Conservation (phyloP, 2,888 invertebrate genomes). For the Apoderus coryli region DNA sequence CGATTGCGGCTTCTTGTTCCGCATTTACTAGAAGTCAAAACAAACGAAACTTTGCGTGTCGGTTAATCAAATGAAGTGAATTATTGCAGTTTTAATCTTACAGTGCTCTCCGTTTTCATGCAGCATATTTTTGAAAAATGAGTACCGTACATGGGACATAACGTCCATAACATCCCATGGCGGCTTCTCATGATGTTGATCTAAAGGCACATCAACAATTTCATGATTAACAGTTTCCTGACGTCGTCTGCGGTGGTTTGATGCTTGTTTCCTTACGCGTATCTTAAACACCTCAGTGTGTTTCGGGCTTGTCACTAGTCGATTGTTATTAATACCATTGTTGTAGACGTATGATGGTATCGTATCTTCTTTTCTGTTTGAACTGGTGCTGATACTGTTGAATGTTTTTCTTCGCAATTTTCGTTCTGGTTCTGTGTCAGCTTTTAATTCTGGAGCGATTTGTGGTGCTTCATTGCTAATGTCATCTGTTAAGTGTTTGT, state of each 20-base stretch:
- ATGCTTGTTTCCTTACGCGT: conserved; percentile 19
- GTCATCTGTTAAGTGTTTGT: conserved; percentile 12
- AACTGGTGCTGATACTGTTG: no score
- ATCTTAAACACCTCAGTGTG: conserved; percentile 25
- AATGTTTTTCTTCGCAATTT: no score
- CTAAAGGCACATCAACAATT: conserved; percentile 11
- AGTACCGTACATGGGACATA: conserved; percentile 20
- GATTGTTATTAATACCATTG: no score
- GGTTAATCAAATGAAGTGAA: no score
- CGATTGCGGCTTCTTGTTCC: no score
- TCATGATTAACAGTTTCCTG: conserved; percentile 1
- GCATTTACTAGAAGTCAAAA: no score
- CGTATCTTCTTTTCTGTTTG: no score
- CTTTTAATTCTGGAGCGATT: neutral
- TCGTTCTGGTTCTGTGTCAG: conserved; percentile 1
- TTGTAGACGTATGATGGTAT: no score
- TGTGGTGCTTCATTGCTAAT: conserved; percentile 10
- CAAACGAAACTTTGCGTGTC: no score
- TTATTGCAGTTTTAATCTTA: no score
- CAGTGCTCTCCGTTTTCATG: no score
- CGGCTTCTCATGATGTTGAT: conserved; percentile 7
- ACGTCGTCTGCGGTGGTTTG: no score
- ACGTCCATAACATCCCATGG: conserved; percentile 22
- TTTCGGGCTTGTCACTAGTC: conserved; percentile 19
- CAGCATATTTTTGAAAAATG: conserved; percentile 22